Conservation (phyloP, 2,113 vertebrate species). For the Coregonus clupeaformis region DNA sequence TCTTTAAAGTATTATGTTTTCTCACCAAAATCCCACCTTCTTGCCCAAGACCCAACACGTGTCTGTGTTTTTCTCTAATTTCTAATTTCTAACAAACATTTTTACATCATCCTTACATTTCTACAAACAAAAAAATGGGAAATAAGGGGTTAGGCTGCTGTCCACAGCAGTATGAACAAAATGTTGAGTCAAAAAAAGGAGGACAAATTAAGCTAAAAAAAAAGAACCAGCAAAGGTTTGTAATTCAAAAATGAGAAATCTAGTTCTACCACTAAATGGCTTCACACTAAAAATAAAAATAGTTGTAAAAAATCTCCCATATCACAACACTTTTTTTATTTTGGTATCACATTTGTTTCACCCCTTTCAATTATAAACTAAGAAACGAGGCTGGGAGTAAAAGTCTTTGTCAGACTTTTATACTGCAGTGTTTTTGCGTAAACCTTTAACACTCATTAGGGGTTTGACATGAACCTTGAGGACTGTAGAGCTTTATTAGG, state of each 20-base stretch:
- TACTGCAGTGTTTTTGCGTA: constrained; percentile 40
- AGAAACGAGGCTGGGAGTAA: not conserved
- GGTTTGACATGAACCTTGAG: constrained; percentile 26
- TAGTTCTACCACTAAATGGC: not conserved
- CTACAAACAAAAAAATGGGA: constrained; percentile 31
- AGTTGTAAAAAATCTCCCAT: not conserved
- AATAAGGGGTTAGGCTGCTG: constrained; percentile 5
- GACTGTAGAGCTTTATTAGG: not conserved
- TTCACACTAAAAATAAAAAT: not conserved
- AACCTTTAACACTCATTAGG: constrained; percentile 54
- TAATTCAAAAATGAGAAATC: constrained; percentile 13
- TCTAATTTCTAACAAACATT: constrained; percentile 41
- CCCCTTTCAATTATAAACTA: not conserved
- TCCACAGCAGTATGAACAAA: constrained; percentile 28
- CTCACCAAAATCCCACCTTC: no score
- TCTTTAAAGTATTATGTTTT: no score
- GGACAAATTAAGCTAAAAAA: constrained; percentile 48
- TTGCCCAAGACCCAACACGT: constrained; percentile 1
- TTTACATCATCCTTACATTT: constrained; percentile 42
- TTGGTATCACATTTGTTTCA: constrained; percentile 40
- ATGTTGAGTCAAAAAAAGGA: constrained; percentile 28
- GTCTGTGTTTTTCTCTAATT: constrained; percentile 30
- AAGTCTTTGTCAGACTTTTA: constrained; percentile 15
- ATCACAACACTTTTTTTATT: constrained; percentile 10
- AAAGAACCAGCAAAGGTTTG: constrained; percentile 48